A percentile compares a stretch with the other conserved stretches of the same genome.
Conservation (phyloP, 2,797 vertebrate genomes). For the Tachyglossus aculeatus region DNA sequence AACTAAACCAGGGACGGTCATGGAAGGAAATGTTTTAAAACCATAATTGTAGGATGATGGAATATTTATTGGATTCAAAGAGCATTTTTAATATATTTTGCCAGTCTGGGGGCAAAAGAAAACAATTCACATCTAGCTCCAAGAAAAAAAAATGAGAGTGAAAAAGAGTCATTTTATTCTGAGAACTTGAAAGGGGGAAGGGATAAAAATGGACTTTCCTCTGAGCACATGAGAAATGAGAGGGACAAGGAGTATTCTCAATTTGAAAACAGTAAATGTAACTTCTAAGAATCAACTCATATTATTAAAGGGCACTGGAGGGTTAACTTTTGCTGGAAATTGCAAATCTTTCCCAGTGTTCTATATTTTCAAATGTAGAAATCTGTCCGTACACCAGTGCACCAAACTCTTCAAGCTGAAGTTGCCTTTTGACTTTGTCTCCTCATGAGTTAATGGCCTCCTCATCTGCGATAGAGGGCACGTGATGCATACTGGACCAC, state of each 20-base stretch:
- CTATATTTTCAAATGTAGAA: not conserved
- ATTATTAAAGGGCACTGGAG: not conserved
- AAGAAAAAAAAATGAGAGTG: not conserved
- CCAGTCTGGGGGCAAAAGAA: not conserved
- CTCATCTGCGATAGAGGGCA: too few relatives aligned
- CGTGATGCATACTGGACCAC: too few relatives aligned
- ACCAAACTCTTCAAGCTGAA: not conserved
- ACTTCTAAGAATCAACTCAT: not conserved
- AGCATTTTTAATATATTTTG: not conserved
- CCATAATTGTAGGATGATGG: not conserved
- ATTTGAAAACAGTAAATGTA: not conserved
- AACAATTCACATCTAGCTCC: not conserved
- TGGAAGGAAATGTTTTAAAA: slow-evolving; percentile 23
- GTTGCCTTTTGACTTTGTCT: not conserved
- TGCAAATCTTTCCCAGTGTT: not conserved
- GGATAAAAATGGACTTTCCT: not conserved
- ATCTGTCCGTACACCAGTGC: not conserved
- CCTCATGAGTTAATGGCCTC: not conserved
- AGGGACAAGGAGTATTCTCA: not conserved
- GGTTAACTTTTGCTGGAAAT: not conserved
- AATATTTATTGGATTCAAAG: not conserved
- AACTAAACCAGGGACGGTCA: not conserved
- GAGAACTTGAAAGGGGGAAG: not conserved
- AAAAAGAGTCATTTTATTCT: not conserved
- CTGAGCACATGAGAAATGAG: not conserved